A percentile compares a stretch with the other conserved stretches of the same genome.
Conservation (phyloP, 2,888 invertebrate genomes). For the Heliconius hortense region DNA sequence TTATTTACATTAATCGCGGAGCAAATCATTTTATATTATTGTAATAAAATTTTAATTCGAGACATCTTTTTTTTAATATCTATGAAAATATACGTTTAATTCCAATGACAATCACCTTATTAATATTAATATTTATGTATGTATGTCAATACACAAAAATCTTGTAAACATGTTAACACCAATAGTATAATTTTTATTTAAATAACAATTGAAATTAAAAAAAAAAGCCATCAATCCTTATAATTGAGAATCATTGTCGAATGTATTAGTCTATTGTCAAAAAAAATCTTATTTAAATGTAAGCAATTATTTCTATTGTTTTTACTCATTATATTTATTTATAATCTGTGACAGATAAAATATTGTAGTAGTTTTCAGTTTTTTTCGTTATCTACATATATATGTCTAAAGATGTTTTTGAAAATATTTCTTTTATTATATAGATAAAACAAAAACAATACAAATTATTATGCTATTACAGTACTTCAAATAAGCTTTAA, state of each 20-base stretch:
- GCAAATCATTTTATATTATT: not conserved
- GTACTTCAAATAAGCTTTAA: not conserved
- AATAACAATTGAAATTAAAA: not conserved
- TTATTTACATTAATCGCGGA: not conserved
- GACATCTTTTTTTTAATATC: slow-evolving; percentile 2
- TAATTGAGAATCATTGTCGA: not conserved
- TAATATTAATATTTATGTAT: slow-evolving; percentile 10
- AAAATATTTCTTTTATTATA: not conserved
- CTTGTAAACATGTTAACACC: slow-evolving; percentile 7
- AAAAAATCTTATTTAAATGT: not conserved
- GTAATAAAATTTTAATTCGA: not conserved
- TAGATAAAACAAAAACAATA: too few relatives aligned
- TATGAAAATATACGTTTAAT: slow-evolving; percentile 13
- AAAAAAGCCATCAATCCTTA: not conserved
- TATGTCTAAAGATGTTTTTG: not conserved
- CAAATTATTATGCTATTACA: too few relatives aligned
- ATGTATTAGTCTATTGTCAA: not conserved
- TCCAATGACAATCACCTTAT: slow-evolving; percentile 28
- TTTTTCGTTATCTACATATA: not conserved
- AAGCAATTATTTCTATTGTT: not conserved
- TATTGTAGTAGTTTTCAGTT: not conserved
- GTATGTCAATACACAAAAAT: not conserved
- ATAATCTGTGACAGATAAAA: not conserved
- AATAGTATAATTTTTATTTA: not conserved
- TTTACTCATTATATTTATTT: not conserved